Percentiles rank a stretch among this genome's conserved stretches.
Evolutionary conservation across 2,797 vertebrate species (phyloP).

Genomic region (Podarcis siculus): DNA sequence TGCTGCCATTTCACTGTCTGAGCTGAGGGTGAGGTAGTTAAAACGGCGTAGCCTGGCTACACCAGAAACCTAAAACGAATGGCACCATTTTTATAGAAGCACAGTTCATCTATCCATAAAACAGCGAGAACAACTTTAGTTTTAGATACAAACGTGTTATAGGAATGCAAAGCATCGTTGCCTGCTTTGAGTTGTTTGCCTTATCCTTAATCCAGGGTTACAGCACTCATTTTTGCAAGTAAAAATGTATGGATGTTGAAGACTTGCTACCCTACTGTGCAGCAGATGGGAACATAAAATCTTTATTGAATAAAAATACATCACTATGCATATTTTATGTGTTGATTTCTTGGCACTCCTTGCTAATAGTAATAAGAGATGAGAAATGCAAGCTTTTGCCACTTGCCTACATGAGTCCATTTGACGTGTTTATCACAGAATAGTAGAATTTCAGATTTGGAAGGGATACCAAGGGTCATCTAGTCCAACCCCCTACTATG

Average conservation of each 20-base stretch:
- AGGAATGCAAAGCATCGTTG: neutral
- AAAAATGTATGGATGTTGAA: neutral
- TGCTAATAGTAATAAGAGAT: neutral
- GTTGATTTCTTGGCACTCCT: neutral
- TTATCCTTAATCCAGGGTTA: neutral
- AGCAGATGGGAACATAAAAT: neutral
- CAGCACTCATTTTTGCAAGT: accelerated
- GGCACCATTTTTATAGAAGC: too few relatives aligned
- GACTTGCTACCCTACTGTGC: neutral
- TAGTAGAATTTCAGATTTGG: too few relatives aligned
- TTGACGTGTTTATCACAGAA: too few relatives aligned
- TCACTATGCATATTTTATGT: neutral
- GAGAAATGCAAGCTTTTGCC: neutral
- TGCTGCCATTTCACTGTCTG: too few relatives aligned
- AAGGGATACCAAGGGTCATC: too few relatives aligned
- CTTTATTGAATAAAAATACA: conserved; percentile 13
- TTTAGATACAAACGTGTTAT: neutral
- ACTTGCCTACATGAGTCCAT: neutral
- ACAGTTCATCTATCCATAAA: too few relatives aligned
- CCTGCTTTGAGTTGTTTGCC: neutral
- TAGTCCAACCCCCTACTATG: too few relatives aligned
- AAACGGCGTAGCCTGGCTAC: too few relatives aligned
- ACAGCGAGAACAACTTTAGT: neutral
- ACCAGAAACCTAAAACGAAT: too few relatives aligned
- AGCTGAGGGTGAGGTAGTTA: too few relatives aligned